phyloP scores from a whole-genome alignment of 2,888 invertebrate species.

The Adineta ricciae region DNA sequence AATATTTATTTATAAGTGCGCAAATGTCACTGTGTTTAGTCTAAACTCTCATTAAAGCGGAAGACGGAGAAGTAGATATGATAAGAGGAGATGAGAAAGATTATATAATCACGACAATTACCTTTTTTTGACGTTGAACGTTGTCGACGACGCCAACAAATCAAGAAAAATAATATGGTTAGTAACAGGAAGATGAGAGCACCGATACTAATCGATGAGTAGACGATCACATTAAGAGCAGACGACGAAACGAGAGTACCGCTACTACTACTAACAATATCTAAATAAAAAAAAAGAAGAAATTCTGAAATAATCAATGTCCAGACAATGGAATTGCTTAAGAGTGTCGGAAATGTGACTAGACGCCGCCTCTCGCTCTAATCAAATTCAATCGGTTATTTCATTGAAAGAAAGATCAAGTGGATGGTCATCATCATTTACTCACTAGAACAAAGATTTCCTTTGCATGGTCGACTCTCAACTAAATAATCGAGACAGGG shows the following conservation, averaged over 20 bases:
- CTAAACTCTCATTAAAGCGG: neutral
- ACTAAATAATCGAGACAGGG: slow-evolving; percentile 1
- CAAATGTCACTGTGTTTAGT: neutral
- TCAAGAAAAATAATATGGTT: neutral
- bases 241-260: neutral
- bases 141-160: neutral
- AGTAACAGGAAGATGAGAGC: neutral
- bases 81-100: neutral
- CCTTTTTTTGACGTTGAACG: neutral
- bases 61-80: neutral
- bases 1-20: slow-evolving; percentile 2
- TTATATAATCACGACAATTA: neutral
- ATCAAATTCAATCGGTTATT: neutral
- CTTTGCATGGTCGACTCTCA: neutral
- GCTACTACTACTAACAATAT: neutral
- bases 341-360: neutral
- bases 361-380: neutral
- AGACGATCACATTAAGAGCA: neutral
- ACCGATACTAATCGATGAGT: slow-evolving; percentile 1
- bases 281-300: neutral
- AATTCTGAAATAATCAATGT: neutral
- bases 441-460: slow-evolving; percentile 17
- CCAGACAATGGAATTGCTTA: neutral
- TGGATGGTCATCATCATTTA: neutral
- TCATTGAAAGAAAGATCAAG: neutral